Percentiles rank a stretch among this genome's conserved stretches.
phyloP scores from a whole-genome alignment of 1,140 invertebrate genomes.

The Plutomurus gul region DNA sequence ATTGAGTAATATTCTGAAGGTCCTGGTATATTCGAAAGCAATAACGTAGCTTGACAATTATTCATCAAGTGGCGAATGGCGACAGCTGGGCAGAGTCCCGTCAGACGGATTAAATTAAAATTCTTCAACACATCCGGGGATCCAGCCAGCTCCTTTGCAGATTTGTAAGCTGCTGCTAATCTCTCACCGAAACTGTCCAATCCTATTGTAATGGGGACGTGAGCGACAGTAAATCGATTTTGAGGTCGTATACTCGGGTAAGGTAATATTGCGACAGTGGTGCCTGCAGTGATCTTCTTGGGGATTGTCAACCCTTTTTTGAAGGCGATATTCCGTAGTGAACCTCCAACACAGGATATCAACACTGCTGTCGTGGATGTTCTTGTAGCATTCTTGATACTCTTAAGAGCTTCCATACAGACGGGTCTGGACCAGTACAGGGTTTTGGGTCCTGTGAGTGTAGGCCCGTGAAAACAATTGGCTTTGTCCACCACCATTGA shows the following conservation, averaged over 20 bases:
- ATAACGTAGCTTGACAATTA: slow-evolving; percentile 38
- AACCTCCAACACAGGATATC: slow-evolving; percentile 29
- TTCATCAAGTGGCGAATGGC: slow-evolving; percentile 17
- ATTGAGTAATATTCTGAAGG: slow-evolving; percentile 39
- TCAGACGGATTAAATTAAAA: slow-evolving; percentile 39
- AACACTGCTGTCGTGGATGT: slow-evolving; percentile 37
- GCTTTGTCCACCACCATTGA: slow-evolving; percentile 39
- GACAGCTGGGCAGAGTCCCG: slow-evolving; percentile 33
- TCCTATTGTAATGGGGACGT: slow-evolving; percentile 41
- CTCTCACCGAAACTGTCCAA: slow-evolving; percentile 24
- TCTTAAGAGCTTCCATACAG: neutral
- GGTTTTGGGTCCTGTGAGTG: slow-evolving; percentile 45
- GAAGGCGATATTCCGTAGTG: slow-evolving; percentile 5
- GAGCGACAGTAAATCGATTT: slow-evolving; percentile 48
- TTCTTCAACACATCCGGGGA: slow-evolving; percentile 40
- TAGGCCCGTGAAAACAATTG: slow-evolving; percentile 49
- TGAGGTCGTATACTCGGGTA: slow-evolving; percentile 37
- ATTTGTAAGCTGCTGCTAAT: slow-evolving; percentile 30
- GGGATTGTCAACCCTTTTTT: slow-evolving; percentile 25
- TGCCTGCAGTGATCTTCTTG: neutral
- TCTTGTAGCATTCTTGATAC: slow-evolving; percentile 20
- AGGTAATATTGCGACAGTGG: slow-evolving; percentile 43
- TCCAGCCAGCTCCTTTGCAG: slow-evolving; percentile 12
- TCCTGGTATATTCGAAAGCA: slow-evolving; percentile 49
- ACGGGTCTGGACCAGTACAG: slow-evolving; percentile 40